phyloP scores from a whole-genome alignment of 2,797 vertebrate genomes.

The Muscicapa comitata region DNA sequence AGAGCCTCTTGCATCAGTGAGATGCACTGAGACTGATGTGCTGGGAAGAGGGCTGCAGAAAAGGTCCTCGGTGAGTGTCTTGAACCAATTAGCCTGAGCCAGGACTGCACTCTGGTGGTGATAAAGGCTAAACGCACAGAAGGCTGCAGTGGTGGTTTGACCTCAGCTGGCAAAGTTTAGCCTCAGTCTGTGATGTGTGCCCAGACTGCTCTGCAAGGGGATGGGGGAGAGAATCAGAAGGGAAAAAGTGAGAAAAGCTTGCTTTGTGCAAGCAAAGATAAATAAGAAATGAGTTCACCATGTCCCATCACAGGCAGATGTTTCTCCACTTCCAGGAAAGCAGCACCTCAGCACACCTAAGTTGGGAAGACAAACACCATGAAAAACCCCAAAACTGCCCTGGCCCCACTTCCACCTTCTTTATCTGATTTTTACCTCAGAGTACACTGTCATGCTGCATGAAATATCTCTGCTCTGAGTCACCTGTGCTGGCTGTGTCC shows the following conservation, averaged over 20 bases:
- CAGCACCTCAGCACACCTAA: background rate
- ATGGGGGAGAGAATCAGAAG: background rate
- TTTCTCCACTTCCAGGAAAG: background rate
- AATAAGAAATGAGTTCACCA: background rate
- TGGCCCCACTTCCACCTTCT: background rate
- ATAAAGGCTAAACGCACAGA: background rate
- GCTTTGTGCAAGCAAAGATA: background rate
- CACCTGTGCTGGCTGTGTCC: background rate
- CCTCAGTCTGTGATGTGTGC: background rate
- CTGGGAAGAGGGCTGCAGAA: background rate
- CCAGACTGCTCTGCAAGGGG: background rate
- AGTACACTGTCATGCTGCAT: fast-evolving
- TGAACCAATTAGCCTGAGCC: background rate
- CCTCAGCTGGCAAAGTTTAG: background rate
- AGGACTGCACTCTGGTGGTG: background rate
- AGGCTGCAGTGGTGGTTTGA: background rate
- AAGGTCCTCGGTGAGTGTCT: background rate
- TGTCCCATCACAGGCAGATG: background rate
- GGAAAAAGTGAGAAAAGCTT: background rate
- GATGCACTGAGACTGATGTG: background rate
- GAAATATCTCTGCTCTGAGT: background rate
- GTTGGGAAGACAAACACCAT: background rate
- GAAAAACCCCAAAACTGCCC: background rate
- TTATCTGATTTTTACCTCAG: background rate
- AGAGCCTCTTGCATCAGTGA: background rate